Evolutionary conservation across 2,113 vertebrate genomes (phyloP).

Genomic region (Setophaga coronata): DNA sequence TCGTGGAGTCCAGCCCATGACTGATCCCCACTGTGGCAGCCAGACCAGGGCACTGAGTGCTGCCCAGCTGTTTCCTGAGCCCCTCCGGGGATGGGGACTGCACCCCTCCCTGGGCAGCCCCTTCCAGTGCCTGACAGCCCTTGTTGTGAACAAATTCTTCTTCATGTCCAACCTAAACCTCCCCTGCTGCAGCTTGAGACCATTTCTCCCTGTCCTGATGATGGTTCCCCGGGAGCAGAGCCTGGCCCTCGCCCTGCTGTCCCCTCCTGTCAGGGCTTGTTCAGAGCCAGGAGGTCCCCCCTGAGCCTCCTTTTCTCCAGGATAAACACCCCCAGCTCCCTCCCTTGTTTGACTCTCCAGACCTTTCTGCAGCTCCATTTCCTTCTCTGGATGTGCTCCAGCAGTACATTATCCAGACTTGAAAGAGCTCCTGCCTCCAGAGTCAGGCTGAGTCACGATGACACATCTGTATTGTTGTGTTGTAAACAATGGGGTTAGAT

Average conservation of each 20-base stretch:
- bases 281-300: background rate
- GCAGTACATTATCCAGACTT: background rate
- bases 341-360: background rate
- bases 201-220: accelerated
- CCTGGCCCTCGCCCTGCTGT: accelerated
- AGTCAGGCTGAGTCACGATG: background rate
- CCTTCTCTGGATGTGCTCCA: background rate
- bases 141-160: background rate
- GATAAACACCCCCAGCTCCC: background rate
- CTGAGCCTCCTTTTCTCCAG: background rate
- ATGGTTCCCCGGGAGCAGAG: background rate
- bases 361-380: background rate
- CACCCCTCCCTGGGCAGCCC: background rate
- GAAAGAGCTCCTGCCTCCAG: background rate
- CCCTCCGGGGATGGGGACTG: background rate
- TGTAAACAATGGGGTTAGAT: background rate
- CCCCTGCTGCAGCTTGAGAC: accelerated
- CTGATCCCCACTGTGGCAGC: accelerated
- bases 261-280: accelerated
- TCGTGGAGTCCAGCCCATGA: accelerated
- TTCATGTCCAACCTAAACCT: background rate
- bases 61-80: background rate
- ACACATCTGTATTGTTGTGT: accelerated
- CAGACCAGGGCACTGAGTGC: background rate
- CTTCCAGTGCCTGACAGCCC: background rate